phyloP scores from a whole-genome alignment of 2,797 vertebrate genomes.

The Xyrichtys novacula region DNA sequence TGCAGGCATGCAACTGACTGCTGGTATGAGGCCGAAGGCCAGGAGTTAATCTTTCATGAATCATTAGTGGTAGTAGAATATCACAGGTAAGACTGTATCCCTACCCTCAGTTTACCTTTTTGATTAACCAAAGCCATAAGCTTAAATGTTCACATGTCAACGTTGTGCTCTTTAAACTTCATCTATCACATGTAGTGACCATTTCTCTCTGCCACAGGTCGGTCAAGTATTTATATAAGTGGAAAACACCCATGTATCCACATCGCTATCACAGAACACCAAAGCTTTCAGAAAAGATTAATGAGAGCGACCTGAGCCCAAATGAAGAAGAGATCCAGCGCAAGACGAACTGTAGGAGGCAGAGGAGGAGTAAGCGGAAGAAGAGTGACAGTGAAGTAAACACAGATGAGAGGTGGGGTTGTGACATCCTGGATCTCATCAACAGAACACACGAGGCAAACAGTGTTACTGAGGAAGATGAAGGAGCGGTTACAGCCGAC shows the following conservation, averaged over 20 bases:
- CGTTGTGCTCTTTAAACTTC: background rate
- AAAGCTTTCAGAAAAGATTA: slow-evolving; percentile 23
- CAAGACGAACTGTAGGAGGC: slow-evolving; percentile 5
- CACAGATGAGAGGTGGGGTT: background rate
- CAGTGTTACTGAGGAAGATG: background rate
- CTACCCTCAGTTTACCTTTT: background rate
- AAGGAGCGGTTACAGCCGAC: background rate
- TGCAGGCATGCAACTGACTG: slow-evolving; percentile 23
- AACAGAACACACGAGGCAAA: rapidly evolving
- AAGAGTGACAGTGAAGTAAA: rapidly evolving
- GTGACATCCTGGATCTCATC: slow-evolving; percentile 53
- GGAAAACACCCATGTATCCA: slow-evolving; percentile 49
- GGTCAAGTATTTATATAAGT: slow-evolving; percentile 51
- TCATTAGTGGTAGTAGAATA: slow-evolving; percentile 38
- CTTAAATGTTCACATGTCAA: background rate
- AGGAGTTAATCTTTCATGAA: slow-evolving; percentile 2
- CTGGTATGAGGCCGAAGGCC: slow-evolving; percentile 20
- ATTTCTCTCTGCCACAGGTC: slow-evolving; percentile 51
- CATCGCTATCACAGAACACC: slow-evolving; percentile 16
- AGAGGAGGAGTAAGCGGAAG: background rate
- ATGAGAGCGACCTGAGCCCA: slow-evolving; percentile 5
- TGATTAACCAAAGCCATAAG: background rate
- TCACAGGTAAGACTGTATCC: slow-evolving; percentile 40
- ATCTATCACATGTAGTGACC: background rate
- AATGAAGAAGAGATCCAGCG: background rate